These are phyloP conservation scores for Anguilla megastoma DNA, from an alignment of 2,797 vertebrate genomes.

Conservation along the genomic window DNA sequence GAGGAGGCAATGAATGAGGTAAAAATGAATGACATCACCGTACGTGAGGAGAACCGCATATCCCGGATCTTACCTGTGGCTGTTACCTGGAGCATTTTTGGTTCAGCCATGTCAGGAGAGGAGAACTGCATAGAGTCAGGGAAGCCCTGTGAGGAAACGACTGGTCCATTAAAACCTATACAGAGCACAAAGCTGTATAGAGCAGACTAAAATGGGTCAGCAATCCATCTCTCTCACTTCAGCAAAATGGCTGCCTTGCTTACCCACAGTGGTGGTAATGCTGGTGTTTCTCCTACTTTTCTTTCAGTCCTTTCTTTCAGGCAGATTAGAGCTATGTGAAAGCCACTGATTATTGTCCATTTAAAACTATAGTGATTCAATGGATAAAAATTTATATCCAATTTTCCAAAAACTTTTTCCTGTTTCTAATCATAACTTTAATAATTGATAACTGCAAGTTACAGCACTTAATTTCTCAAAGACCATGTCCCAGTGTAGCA, in stretches of 20 bases:
- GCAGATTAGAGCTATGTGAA: background rate
- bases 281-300: background rate
- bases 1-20: background rate
- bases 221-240: background rate
- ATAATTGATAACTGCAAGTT: background rate
- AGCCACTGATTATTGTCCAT: background rate
- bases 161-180: background rate
- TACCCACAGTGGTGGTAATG: background rate
- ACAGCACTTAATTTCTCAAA: background rate
- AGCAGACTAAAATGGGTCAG: background rate
- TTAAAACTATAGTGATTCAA: background rate
- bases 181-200: background rate
- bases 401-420: background rate
- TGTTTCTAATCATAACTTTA: background rate
- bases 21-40: too few relatives aligned
- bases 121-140: conserved; percentile 51
- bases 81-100: conserved; percentile 41
- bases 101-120: conserved; percentile 56
- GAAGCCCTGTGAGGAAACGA: conserved; percentile 34
- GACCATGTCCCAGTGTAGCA: background rate
- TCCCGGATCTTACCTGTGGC: conserved; percentile 53
- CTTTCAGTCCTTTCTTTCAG: background rate
- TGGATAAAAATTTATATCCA: background rate
- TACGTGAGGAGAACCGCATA: background rate
- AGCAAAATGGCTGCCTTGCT: background rate